Evolutionary conservation across 2,797 vertebrate genomes (phyloP), one percentile per base, ranked within the genome.

Genomic region (Mus spretus): DNA sequence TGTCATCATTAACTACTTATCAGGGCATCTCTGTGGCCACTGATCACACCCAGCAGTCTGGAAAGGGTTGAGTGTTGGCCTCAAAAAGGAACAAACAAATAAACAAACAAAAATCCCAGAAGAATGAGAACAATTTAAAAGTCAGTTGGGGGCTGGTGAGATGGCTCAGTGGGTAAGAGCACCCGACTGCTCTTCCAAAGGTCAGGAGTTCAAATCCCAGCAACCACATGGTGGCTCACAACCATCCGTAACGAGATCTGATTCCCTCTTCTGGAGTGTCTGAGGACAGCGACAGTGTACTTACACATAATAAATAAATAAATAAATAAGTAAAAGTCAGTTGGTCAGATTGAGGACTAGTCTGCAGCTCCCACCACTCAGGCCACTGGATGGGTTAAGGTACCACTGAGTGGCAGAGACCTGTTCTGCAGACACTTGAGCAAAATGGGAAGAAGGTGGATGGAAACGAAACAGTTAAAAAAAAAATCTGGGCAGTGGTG

Each of bases 1-100:
- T 10, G 31, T 47, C 74, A 10, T 2, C 24, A 8, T 12, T 28
- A 44, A 79, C 3, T 0, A 4, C 50, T 59, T 74, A 31, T 14
- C 3, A 22, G 1, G 24, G 31, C n/a, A n/a, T 19, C 0, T 0
- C 12, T 0, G 40, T 5, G 13, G 4, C 3, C 14, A 55, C 67
- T 19, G 44, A 37, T 50, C 59, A 44, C 63, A 13, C 0, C 53
- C 34, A 83, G 40, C 19, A 65, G 40, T 20, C 20, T 57, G 4
- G 7, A 70, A 40, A 47, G 70, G 40, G 31, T 19, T 0, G 34
- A 61, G 19, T 15, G 28, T 44, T 34, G 59, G 17, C 55, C 37
- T 47, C 34, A 53, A 14, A 70, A 50, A 86, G 1, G 74, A 57
- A 59, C 0, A 74, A 74, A 75, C 3, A 44, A 74, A 75, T 10